Percentiles rank a stretch among this genome's conserved stretches.
phyloP scores from a whole-genome alignment of 2,797 vertebrate species.

The Lepidocolaptes lacrymiger region DNA sequence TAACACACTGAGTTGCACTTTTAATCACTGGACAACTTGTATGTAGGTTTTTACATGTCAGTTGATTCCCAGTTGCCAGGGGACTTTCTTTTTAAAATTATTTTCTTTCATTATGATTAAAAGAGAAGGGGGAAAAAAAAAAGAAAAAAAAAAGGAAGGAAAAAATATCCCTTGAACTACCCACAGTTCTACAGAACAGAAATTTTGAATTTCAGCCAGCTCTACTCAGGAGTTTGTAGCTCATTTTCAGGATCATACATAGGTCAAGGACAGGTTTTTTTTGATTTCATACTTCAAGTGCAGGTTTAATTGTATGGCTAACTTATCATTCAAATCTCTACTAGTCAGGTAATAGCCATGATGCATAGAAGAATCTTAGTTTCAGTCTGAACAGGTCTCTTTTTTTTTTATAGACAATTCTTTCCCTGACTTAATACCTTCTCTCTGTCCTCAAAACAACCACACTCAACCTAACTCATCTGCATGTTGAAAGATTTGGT shows the following conservation, averaged over 20 bases:
- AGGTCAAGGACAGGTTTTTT: not conserved
- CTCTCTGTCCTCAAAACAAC: not conserved
- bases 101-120: not conserved
- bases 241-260: not conserved
- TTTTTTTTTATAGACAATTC: not conserved
- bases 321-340: conserved; percentile 3
- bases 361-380: not conserved
- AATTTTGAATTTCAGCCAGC: conserved; percentile 10
- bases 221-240: not conserved
- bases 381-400: not conserved
- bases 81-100: not conserved
- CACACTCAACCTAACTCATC: not conserved
- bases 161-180: not conserved
- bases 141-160: not conserved
- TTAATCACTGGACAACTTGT: not conserved
- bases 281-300: not conserved
- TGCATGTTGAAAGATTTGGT: not conserved
- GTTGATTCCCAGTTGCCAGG: not conserved
- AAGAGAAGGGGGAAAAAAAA: not conserved
- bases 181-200: not conserved
- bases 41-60: not conserved
- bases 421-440: not conserved
- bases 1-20: not conserved
- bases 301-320: conserved; percentile 11
- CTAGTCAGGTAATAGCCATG: not conserved